Conservation (phyloP, 2,797 vertebrate species). For the Gymnodraco acuticeps region DNA sequence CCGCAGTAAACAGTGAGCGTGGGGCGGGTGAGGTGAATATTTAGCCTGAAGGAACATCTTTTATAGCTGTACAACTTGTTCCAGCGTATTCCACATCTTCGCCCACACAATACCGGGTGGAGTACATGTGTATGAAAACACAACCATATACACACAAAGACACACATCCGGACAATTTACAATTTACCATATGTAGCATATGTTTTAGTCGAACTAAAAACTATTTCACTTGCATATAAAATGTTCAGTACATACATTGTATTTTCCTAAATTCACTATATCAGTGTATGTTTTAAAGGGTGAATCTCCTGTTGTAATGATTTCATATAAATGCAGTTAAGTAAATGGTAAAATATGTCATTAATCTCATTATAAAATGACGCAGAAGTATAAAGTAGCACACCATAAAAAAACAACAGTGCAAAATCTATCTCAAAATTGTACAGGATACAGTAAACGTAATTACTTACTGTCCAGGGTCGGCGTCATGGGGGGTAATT, state of each 20-base stretch:
- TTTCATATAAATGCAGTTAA: neutral
- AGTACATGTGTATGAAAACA: slow-evolving; percentile 21
- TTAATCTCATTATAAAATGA: neutral
- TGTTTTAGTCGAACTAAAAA: neutral
- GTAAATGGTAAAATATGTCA: neutral
- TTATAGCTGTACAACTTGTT: slow-evolving; percentile 61
- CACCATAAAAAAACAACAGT: neutral
- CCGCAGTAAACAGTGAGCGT: slow-evolving; percentile 24
- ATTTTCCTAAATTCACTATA: neutral
- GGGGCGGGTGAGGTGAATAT: slow-evolving; percentile 33
- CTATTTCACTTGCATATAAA: neutral
- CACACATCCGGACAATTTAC: neutral
- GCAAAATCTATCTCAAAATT: neutral
- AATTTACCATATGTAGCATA: neutral
- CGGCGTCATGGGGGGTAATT: too few species aligned
- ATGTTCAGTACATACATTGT: neutral
- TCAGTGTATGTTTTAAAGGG: slow-evolving; percentile 1
- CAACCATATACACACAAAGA: slow-evolving; percentile 18
- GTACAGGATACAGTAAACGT: neutral
- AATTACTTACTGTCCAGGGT: neutral
- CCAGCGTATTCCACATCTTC: slow-evolving; percentile 46
- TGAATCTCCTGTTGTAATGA: neutral
- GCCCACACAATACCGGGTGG: slow-evolving; percentile 54
- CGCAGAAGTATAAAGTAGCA: neutral
- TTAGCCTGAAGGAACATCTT: slow-evolving; percentile 59